A percentile compares a stretch with the other conserved stretches of the same genome.
phyloP scores from a whole-genome alignment of 2,113 vertebrate species.

The Prunella fulvescens region DNA sequence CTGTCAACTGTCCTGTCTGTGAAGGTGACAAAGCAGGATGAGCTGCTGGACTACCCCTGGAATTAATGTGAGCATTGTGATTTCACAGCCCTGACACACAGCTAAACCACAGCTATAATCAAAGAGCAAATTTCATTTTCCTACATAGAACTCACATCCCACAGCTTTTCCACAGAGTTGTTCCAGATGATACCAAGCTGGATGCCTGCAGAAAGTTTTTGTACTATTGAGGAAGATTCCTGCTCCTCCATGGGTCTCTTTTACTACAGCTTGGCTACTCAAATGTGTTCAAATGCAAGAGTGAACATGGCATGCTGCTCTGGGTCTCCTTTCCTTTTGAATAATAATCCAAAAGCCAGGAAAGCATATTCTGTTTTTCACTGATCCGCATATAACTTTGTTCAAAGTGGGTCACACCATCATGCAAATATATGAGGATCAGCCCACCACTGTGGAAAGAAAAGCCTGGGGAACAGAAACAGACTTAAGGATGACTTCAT shows the following conservation, averaged over 20 bases:
- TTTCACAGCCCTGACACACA: background rate
- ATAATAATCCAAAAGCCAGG: background rate
- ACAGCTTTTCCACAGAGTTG: background rate
- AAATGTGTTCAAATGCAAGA: background rate
- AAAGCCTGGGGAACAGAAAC: conserved; percentile 27
- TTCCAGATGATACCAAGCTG: background rate
- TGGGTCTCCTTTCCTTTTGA: background rate
- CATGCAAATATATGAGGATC: background rate
- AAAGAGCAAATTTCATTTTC: background rate
- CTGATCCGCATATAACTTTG: conserved; percentile 5
- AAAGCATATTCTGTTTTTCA: background rate
- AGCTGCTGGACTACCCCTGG: background rate
- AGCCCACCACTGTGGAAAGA: background rate
- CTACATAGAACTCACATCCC: background rate
- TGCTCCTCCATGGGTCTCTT: background rate
- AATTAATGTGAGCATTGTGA: background rate
- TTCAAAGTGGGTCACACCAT: conserved; percentile 29
- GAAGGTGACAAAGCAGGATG: background rate
- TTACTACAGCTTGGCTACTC: background rate
- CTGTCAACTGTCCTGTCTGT: background rate
- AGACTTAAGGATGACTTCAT: background rate
- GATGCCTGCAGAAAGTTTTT: background rate
- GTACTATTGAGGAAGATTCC: background rate
- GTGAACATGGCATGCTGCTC: background rate
- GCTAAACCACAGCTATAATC: background rate